These are phyloP conservation scores for Rhodeus uyekii DNA, from an alignment of 2,797 vertebrate species.

Conservation along the genomic window DNA sequence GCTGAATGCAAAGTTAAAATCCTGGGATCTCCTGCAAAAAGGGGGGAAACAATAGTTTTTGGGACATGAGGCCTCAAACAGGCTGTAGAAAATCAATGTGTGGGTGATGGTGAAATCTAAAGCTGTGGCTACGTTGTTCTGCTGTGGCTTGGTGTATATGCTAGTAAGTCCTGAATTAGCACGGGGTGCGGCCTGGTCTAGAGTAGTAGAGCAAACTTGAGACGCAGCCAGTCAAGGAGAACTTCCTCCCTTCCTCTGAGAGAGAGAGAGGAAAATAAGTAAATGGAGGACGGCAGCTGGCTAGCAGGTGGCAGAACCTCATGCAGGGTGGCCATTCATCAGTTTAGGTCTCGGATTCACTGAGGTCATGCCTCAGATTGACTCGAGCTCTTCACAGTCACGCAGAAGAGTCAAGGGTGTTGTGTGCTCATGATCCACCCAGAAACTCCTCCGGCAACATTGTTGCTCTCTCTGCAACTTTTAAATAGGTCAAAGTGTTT, in stretches of 20 bases:
- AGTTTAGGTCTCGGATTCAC: slow-evolving; percentile 51
- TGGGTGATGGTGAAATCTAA: slow-evolving; percentile 30
- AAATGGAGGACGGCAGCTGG: slow-evolving; percentile 70
- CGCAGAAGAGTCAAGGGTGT: background rate
- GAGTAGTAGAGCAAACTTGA: slow-evolving; percentile 15
- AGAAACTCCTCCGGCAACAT: background rate
- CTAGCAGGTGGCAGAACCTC: slow-evolving; percentile 71
- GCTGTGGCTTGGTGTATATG: slow-evolving; percentile 62
- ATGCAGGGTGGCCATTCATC: slow-evolving; percentile 45
- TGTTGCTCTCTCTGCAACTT: background rate
- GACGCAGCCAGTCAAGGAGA: slow-evolving; percentile 44
- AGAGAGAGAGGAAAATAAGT: background rate
- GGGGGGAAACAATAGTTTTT: background rate
- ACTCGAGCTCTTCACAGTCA: background rate
- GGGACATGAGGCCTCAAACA: background rate
- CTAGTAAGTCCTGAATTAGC: slow-evolving; percentile 68
- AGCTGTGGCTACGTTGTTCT: slow-evolving; percentile 40
- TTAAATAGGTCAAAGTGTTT: slow-evolving; percentile 25
- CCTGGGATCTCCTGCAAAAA: background rate
- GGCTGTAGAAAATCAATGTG: background rate
- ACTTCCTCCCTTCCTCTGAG: slow-evolving; percentile 26
- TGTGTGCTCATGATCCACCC: background rate
- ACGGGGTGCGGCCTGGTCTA: slow-evolving; percentile 39
- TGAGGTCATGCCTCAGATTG: background rate
- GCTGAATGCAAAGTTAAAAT: background rate